Conservation (phyloP, 2,113 vertebrate genomes). For the Pica pica region DNA sequence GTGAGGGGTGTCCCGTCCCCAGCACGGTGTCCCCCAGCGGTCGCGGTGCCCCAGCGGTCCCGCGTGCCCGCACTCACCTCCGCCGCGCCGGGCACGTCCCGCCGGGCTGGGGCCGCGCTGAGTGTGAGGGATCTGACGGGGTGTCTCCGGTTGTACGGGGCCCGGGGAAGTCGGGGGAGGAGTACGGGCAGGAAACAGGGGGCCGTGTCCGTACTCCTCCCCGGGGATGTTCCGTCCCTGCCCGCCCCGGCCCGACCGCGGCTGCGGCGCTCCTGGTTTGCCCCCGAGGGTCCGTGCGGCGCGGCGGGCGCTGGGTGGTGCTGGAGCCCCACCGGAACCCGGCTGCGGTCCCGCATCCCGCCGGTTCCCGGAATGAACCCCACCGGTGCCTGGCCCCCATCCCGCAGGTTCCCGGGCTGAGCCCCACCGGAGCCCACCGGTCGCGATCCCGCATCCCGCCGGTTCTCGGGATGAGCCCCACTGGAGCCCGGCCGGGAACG, state of each 20-base stretch:
- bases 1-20: neutral
- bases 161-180: neutral
- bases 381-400: too few species aligned
- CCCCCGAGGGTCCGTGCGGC: neutral
- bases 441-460: neutral
- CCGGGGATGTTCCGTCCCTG: neutral
- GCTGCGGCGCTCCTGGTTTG: neutral
- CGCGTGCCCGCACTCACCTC: neutral
- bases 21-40: neutral
- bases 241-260: neutral
- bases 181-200: conserved; percentile 2
- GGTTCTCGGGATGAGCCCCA: neutral
- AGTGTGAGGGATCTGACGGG: neutral
- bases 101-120: neutral
- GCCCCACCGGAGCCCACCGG: neutral
- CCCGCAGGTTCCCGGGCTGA: neutral
- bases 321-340: conserved; percentile 8
- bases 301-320: conserved; percentile 36
- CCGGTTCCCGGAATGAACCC: neutral
- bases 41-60: neutral
- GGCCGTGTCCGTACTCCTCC: neutral
- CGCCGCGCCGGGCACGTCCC: neutral
- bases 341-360: neutral
- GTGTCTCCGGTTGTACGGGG: neutral
- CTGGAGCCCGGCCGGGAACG: neutral